These are phyloP conservation scores for Sminthurinus aureus DNA, from an alignment of 2,888 invertebrate genomes.

Conservation along the genomic window DNA sequence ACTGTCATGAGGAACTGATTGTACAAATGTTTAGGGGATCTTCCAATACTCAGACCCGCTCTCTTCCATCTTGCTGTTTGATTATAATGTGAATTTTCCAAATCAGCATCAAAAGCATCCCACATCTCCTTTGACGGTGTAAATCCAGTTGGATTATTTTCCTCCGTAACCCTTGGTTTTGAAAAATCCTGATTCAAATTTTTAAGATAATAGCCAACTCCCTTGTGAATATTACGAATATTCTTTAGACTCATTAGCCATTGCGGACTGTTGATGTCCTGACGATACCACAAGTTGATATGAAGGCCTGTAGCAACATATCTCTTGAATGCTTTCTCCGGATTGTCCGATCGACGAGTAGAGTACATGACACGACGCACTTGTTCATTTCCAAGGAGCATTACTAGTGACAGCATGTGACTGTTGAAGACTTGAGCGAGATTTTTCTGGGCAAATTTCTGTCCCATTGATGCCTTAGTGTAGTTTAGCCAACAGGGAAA, in stretches of 20 bases:
- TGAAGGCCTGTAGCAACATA: constrained; percentile 18
- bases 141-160: constrained; percentile 23
- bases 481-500: constrained; percentile 29
- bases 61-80: background rate
- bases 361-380: background rate
- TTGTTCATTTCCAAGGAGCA: constrained; percentile 10
- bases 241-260: constrained; percentile 6
- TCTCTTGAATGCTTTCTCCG: background rate
- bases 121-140: background rate
- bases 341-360: background rate
- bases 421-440: background rate
- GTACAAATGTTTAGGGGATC: background rate
- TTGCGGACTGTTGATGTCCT: constrained; percentile 14
- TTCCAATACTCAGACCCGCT: background rate
- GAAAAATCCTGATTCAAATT: background rate
- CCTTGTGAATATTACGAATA: constrained; percentile 16
- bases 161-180: background rate
- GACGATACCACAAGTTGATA: constrained; percentile 5
- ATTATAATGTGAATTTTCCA: background rate
- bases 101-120: constrained; percentile 16
- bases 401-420: background rate
- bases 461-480: background rate
- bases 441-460: constrained; percentile 11
- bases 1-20: constrained; percentile 24
- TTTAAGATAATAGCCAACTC: background rate